These are phyloP conservation scores for Elymnias hypermnestra DNA, from an alignment of 1,140 invertebrate species.

Conservation along the genomic window DNA sequence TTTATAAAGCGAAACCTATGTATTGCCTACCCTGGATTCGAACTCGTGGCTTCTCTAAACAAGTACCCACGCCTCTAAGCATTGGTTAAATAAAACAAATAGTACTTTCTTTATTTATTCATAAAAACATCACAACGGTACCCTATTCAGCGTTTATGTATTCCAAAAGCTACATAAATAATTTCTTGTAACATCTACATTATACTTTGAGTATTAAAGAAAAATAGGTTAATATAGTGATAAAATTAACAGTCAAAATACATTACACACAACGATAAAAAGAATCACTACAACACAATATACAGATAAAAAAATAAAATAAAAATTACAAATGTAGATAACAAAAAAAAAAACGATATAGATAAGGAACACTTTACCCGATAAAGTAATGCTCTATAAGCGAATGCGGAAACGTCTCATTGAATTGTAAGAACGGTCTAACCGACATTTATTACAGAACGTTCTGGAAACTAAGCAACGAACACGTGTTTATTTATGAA, in stretches of 20 bases:
- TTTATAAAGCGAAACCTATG: no score
- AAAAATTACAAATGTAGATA: conserved; percentile 1
- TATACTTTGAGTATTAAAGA: no score
- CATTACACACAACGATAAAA: conserved; percentile 2
- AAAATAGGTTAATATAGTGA: neutral
- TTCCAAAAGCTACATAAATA: neutral
- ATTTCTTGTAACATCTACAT: no score
- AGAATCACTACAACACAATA: no score
- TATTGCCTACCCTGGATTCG: no score
- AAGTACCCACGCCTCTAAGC: no score
- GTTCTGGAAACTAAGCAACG: no score
- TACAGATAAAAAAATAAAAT: neutral
- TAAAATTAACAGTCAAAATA: conserved; percentile 1
- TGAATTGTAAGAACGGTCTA: no score
- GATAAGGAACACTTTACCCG: conserved; percentile 3
- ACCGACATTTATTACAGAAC: neutral
- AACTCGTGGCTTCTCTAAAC: no score
- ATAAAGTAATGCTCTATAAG: neutral
- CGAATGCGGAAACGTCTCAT: neutral
- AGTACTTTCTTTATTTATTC: conserved; percentile 6
- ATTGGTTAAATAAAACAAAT: neutral
- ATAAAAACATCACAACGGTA: conserved; percentile 15
- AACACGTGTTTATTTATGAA: no score
- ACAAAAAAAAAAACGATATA: neutral
- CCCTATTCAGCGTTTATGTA: conserved; percentile 3